Evolutionary conservation across 2,888 invertebrate genomes (phyloP), one percentile per base, ranked within the genome.

Genomic region (Gibbula magus): DNA sequence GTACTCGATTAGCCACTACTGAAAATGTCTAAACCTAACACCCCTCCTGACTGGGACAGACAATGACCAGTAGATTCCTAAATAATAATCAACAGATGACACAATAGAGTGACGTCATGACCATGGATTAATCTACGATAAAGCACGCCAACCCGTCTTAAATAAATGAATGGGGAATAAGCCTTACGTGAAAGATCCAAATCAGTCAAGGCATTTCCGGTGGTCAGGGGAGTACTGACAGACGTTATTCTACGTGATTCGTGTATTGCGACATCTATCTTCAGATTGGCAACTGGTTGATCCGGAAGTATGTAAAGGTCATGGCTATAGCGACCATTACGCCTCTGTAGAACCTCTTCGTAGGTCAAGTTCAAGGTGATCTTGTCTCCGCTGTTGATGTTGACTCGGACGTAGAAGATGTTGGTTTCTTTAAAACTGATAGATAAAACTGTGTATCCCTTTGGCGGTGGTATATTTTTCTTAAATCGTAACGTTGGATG

Each of bases 301-400:
- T 95, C 95, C 0, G 96, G 96, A 89, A 95, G 95, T 79, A 96
- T 93, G 91, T 96, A 95, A 79, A 96, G 94, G 32, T 95, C 94
- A 84, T 95, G 94, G 89, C 95, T 95, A 93, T 96, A 96, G 8
- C 94, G 94, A 13, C 95, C 95, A 83, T 95, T 94, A 79, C 94
- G 94, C 16, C 96, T 94, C 29, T 94, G 92, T 70, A 96, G 91
- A 52, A 96, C 88, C 91, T 96, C 95, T 90, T 96, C 96, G 91
- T 96, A 96, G 0, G 95, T 95, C 83, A 96, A 92, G 89, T 95
- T 95, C 91, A 96, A 96, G 0, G 94, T 93, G 0, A 95, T 95
- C 81, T 94, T 94, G 20, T 94, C 94, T 77, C 93, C 92, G 0
- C 95, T 94, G 84, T 95, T 95, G 7, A 96, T 93, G 87, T 96